Conservation (phyloP, 2,888 invertebrate species). For the Dynastes tityus region DNA sequence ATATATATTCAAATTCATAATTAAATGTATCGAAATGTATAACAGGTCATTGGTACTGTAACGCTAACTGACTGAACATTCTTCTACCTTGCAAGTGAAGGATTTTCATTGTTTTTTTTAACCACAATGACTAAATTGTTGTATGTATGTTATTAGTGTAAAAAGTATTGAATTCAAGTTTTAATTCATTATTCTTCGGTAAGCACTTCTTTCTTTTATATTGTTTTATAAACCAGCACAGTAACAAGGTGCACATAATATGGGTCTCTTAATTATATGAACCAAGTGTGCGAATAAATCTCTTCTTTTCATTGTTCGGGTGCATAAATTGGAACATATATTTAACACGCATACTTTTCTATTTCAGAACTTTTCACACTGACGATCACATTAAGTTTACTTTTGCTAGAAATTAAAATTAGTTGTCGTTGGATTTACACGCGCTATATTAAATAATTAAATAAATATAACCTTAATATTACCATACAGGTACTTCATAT, state of each 20-base stretch:
- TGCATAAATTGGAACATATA: conserved; percentile 52
- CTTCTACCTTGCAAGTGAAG: too few relatives aligned
- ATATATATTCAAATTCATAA: too few relatives aligned
- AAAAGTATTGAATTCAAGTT: conserved; percentile 4
- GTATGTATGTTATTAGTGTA: not conserved
- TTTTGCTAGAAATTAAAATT: not conserved
- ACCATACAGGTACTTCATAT: too few relatives aligned
- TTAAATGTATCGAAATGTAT: too few relatives aligned
- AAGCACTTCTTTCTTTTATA: conserved; percentile 14
- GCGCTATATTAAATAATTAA: too few relatives aligned
- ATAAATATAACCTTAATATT: too few relatives aligned
- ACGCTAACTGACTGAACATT: too few relatives aligned
- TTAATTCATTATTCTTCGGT: conserved; percentile 28
- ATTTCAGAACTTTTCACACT: conserved; percentile 30
- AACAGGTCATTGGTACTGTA: too few relatives aligned
- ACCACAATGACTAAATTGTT: not conserved
- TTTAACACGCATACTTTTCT: conserved; percentile 4
- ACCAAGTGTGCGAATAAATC: conserved; percentile 46
- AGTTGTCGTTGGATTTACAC: too few relatives aligned
- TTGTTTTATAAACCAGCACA: conserved; percentile 26
- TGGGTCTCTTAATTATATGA: conserved; percentile 42
- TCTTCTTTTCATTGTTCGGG: conserved; percentile 28
- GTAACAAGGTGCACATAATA: conserved; percentile 8
- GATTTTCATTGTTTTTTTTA: not conserved
- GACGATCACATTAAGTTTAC: not conserved